A percentile compares a stretch with the other conserved stretches of the same genome.
These are phyloP conservation scores for Podarcis cretensis DNA, from an alignment of 2,113 vertebrate genomes.

Conservation along the genomic window DNA sequence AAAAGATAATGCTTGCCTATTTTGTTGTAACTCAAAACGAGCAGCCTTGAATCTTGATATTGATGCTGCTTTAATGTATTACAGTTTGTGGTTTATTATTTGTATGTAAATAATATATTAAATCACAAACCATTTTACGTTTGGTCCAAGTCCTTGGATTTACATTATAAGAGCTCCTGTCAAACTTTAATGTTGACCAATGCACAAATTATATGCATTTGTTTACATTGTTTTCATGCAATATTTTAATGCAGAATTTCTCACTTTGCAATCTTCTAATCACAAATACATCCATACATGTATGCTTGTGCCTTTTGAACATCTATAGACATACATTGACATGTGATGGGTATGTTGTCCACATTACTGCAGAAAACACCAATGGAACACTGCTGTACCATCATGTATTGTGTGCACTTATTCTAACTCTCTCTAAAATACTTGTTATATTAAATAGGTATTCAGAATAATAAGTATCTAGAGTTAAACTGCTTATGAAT, in stretches of 20 bases:
- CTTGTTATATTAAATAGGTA: neutral
- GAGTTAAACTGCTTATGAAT: neutral
- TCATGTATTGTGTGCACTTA: neutral
- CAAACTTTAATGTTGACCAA: rapidly evolving
- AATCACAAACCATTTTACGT: neutral
- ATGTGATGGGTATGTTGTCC: neutral
- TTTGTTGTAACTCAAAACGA: neutral
- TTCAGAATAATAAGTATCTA: neutral
- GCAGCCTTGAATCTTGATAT: neutral
- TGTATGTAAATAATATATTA: neutral
- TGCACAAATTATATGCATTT: neutral
- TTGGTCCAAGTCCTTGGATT: neutral
- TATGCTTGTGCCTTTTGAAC: neutral
- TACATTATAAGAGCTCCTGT: neutral
- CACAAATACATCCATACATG: neutral
- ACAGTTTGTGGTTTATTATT: neutral
- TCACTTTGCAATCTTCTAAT: neutral
- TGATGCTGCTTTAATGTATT: neutral
- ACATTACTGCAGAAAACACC: neutral
- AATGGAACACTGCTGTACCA: neutral
- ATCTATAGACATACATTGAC: neutral
- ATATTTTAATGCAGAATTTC: neutral
- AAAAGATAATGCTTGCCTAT: constrained; percentile 19
- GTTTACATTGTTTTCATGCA: neutral
- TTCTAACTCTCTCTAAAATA: neutral